phyloP scores from a whole-genome alignment of 2,113 vertebrate species.

The Chloropsis hardwickii region DNA sequence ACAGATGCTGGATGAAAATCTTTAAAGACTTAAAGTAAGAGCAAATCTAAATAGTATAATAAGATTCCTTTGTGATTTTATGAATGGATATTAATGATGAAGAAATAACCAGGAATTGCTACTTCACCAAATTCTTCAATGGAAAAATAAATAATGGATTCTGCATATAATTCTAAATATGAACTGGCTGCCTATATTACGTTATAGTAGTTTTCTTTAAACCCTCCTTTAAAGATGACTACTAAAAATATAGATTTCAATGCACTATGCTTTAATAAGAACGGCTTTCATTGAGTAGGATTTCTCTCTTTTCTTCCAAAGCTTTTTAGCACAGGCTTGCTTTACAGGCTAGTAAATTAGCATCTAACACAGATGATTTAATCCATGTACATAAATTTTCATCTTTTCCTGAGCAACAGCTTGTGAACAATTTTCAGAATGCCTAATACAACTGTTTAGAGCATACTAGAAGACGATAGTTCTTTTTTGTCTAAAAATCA shows the following conservation, averaged over 20 bases:
- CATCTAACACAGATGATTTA: background rate
- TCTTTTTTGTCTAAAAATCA: background rate
- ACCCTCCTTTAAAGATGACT: background rate
- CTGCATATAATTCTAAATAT: background rate
- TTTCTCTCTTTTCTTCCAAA: background rate
- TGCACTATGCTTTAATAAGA: background rate
- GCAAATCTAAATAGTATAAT: background rate
- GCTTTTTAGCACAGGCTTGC: background rate
- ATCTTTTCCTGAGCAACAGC: background rate
- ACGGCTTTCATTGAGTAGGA: background rate
- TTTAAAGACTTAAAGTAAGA: background rate
- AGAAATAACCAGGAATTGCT: background rate
- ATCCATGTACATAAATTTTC: background rate
- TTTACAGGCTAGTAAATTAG: background rate
- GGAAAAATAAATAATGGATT: background rate
- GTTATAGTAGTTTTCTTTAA: background rate
- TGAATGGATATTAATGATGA: background rate
- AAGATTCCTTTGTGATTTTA: background rate
- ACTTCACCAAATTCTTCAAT: background rate
- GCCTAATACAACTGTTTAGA: background rate
- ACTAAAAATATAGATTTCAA: background rate
- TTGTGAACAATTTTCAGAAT: conserved; percentile 5
- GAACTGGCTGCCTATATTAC: background rate
- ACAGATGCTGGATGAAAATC: background rate
- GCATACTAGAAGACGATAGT: background rate